Evolutionary conservation across 1,140 invertebrate genomes (phyloP), one percentile per base, ranked within the genome.

Genomic region (Trichogramma pretiosum): DNA sequence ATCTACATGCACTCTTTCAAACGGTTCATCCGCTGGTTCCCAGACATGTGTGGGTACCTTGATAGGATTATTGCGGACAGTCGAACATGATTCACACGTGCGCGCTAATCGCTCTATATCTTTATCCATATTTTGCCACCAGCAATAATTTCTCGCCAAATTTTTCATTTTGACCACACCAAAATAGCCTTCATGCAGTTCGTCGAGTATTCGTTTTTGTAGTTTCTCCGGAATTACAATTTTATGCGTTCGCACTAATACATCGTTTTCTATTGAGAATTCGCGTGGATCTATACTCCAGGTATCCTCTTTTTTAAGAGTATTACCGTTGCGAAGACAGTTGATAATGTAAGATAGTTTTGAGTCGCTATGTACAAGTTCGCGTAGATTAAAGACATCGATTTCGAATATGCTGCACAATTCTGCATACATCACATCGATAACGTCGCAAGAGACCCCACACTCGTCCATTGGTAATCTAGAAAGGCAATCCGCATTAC

Each of bases 101-200:
- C 57, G 54, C 8, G 61, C 59, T 19, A 61, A 46, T 5, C 34
- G 19, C 56, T 69, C 65, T 5, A 73, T 65, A 5, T 76, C 68
- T n/a, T 55, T 52, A 36, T 76, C 68, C 1, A 78, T 64, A 4
- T 58, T 56, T 16, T 63, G 68, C 72, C 74, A 79, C 54, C 67
- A 78, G 8, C 75, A 60, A 51, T 73, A 69, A 30, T 56, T 58
- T 32, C 74, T 48, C 5, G 74, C 75, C 9, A 75, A 40, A 14
- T 62, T 51, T 56, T 79, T 79, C 61, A 74, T 79, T 51, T 65
- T 65, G 13, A 63, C 56, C 1, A 76, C 70, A 7, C 76, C 76
- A 16, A 64, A 55, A 54, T 77, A 75, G 22, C 59, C 63, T 10
- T 47, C 38, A 58, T 78, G 75, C 13, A 77, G 48, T 42, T 65